Evolutionary conservation across 2,888 invertebrate species (phyloP).

Genomic region (Cheilosia urbana): DNA sequence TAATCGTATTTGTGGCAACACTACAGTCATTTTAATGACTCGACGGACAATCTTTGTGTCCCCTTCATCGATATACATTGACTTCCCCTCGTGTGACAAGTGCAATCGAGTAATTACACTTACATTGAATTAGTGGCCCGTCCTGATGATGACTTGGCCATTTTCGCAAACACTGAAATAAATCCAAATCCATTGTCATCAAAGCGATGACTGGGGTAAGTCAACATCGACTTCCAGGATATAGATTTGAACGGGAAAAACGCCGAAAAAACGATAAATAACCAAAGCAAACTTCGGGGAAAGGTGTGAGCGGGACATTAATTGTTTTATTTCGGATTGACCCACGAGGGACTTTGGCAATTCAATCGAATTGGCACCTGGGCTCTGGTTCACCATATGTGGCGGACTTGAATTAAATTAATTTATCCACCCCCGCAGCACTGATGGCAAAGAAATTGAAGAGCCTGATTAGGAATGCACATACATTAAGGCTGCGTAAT

Average conservation of each 20-base stretch:
- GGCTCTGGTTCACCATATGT: not conserved
- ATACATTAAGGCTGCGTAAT: conserved; percentile 60
- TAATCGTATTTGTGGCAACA: too few species aligned
- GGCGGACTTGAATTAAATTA: conserved; percentile 43
- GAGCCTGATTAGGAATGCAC: conserved; percentile 55
- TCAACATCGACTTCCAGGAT: conserved; percentile 53
- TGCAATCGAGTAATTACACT: conserved; percentile 67
- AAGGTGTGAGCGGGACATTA: conserved; percentile 39
- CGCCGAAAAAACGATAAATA: conserved; percentile 46
- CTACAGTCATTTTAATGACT: not conserved
- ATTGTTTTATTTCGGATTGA: conserved; percentile 55
- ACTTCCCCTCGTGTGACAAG: conserved; percentile 10
- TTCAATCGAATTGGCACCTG: conserved; percentile 63
- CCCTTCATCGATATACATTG: not conserved
- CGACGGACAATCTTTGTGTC: not conserved
- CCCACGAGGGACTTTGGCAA: conserved; percentile 3
- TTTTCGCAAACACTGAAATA: conserved; percentile 27
- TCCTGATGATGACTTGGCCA: conserved; percentile 54
- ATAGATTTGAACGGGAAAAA: conserved; percentile 14
- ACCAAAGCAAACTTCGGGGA: conserved; percentile 53
- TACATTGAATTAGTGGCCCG: conserved; percentile 44
- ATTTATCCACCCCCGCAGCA: not conserved
- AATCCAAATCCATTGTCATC: conserved; percentile 32
- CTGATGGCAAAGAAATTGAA: conserved; percentile 11
- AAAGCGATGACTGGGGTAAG: conserved; percentile 50